Evolutionary conservation across 2,888 invertebrate species (phyloP), one percentile per base, ranked within the genome.

Genomic region (Calameuta filiformis): DNA sequence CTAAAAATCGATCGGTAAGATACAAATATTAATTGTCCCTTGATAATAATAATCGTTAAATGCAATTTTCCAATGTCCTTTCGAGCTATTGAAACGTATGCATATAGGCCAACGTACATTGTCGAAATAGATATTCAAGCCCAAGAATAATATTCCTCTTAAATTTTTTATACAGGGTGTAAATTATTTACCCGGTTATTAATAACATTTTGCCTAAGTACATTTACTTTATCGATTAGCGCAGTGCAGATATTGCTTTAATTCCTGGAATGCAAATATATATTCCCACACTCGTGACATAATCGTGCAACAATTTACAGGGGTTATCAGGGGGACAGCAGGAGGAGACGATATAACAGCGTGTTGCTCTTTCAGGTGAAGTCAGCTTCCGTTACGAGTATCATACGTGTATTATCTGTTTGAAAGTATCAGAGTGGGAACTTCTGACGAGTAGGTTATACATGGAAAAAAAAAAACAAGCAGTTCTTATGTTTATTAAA

Each of bases 361-460:
- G 69, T 69, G 31, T 69, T 30, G n/a, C 69, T 30, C 69, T 69
- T 33, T 9, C 9, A 4, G 31, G 31, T 12, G 3, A 6, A 23
- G 2, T 56, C 56, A 23, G 56, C 56, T 23, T 23, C 56, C 56
- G 9, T 56, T 23, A 56, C 56, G 56, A 56, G 56, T 23, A 9
- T 56, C 56, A 23, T 56, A 56, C 15, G 23, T 23, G 23, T 23
- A 56, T 56, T 23, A 56, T 56, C 6, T 23, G 2, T 56, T 9
- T 1, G 56, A 76, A 87, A 87, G 79, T 89, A 89, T 86, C 83
- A 73, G 85, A 87, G 83, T 83, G 86, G 83, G 84, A 84, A 87
- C 86, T 86, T 85, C 84, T 86, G 78, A 75, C 78, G 81, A 86
- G 79, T 82, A 86, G 83, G 88, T 89, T 88, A 87, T 85, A 87